These are phyloP conservation scores for Hemibagrus guttatus DNA, from an alignment of 2,797 vertebrate species.

Conservation along the genomic window DNA sequence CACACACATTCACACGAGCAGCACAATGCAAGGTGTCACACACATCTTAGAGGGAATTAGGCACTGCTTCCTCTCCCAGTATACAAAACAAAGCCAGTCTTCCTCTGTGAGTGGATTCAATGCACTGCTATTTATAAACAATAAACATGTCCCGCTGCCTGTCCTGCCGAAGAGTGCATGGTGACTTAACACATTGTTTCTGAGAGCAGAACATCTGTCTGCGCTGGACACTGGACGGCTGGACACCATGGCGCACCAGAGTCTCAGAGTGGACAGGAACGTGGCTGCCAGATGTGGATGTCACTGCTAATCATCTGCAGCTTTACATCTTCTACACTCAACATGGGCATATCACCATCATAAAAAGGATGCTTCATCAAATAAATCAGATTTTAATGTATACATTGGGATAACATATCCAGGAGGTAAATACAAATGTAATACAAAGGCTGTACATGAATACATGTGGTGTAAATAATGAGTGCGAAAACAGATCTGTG, in stretches of 20 bases:
- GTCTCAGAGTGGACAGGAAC: slow-evolving; percentile 3
- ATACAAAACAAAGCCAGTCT: slow-evolving; percentile 75
- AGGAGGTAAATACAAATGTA: neutral
- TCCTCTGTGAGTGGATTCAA: slow-evolving; percentile 64
- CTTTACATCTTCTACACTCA: neutral
- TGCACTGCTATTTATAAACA: slow-evolving; percentile 79
- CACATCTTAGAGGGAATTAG: slow-evolving; percentile 75
- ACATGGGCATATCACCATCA: neutral
- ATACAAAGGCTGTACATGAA: neutral
- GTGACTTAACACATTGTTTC: slow-evolving; percentile 67
- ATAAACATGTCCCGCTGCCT: slow-evolving; percentile 70
- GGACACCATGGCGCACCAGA: slow-evolving; percentile 57
- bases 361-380: neutral
- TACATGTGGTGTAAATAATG: neutral
- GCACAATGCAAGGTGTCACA: slow-evolving; percentile 73
- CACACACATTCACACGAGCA: slow-evolving; percentile 40
- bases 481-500: neutral
- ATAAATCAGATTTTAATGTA: neutral
- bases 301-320: neutral
- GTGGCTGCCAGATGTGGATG: slow-evolving; percentile 4
- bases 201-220: slow-evolving; percentile 70
- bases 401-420: neutral
- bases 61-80: slow-evolving; percentile 75
- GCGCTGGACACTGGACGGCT: slow-evolving; percentile 52
- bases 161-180: slow-evolving; percentile 45